phyloP scores from a whole-genome alignment of 1,140 invertebrate species.

The Chionoecetes opilio region DNA sequence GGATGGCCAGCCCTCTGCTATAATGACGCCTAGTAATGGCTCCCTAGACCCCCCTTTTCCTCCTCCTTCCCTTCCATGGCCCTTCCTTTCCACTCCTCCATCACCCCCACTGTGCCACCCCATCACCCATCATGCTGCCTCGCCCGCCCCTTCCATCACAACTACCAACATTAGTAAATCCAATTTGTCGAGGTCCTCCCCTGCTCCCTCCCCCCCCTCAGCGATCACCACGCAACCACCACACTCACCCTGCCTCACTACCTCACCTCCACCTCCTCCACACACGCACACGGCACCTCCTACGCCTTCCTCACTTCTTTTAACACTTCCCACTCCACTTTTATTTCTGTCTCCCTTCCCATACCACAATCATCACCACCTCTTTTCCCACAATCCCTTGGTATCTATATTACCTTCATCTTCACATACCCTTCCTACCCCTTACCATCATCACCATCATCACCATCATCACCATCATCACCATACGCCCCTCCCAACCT shows the following conservation, averaged over 20 bases:
- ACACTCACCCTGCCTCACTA: background rate
- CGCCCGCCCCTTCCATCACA: conserved; percentile 13
- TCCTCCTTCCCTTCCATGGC: background rate
- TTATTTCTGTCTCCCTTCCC: no score
- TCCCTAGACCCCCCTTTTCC: background rate
- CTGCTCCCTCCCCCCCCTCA: background rate
- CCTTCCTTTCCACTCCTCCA: background rate
- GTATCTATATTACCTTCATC: background rate
- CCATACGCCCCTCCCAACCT: no score
- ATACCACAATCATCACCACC: no score
- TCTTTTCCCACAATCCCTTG: background rate
- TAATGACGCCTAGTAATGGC: conserved; percentile 32
- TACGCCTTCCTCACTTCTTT: background rate
- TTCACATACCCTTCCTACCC: background rate
- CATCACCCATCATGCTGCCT: background rate
- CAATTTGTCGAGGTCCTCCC: background rate
- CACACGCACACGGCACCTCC: background rate
- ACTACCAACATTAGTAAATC: conserved; percentile 30
- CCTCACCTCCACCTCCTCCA: background rate
- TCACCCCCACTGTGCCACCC: background rate
- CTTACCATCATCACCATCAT: no score
- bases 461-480: background rate
- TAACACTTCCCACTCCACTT: background rate
- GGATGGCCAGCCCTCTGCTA: background rate
- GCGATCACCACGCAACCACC: conserved; percentile 4